A percentile compares a stretch with the other conserved stretches of the same genome.
Conservation (phyloP, 2,113 vertebrate genomes). For the Pedionomus torquatus region DNA sequence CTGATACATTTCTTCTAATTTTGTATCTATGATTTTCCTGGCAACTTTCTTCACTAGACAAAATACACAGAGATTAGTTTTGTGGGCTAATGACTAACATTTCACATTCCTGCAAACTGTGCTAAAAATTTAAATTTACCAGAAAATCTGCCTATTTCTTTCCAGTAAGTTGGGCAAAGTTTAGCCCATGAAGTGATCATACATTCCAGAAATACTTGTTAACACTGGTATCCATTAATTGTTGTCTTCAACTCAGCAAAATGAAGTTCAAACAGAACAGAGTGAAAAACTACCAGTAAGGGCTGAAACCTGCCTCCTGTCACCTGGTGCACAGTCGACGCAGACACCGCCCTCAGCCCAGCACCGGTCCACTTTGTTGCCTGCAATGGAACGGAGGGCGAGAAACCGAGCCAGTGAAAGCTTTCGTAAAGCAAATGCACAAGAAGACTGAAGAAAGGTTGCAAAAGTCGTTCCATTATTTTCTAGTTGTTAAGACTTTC, state of each 20-base stretch:
- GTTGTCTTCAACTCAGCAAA: neutral
- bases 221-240: neutral
- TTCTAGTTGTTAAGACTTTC: neutral
- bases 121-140: neutral
- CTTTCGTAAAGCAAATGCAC: neutral
- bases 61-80: neutral
- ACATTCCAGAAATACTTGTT: neutral
- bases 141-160: neutral
- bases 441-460: neutral
- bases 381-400: neutral
- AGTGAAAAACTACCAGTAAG: neutral
- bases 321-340: neutral
- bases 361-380: neutral
- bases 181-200: neutral
- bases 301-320: neutral
- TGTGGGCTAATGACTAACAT: neutral
- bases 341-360: fast-evolving
- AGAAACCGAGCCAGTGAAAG: fast-evolving
- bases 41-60: neutral
- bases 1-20: neutral
- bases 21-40: neutral
- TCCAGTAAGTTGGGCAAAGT: neutral
- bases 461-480: neutral
- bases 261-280: neutral
- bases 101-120: neutral